Evolutionary conservation across 1,140 invertebrate genomes (phyloP).

Genomic region (Trigoniulus corallinus): DNA sequence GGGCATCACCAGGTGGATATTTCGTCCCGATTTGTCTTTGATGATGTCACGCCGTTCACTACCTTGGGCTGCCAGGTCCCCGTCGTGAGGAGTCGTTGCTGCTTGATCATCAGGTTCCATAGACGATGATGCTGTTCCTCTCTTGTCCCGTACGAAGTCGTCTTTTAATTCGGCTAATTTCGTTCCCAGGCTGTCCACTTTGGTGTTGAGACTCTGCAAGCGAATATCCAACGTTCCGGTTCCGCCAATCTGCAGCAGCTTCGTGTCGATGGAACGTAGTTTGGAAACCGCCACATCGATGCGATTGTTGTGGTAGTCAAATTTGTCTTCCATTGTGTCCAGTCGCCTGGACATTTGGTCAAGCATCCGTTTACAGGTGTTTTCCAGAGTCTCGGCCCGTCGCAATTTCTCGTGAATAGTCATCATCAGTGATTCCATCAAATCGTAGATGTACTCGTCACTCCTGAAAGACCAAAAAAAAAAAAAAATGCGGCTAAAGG

Average conservation of each 20-base stretch:
- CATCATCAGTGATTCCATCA: conserved; percentile 72
- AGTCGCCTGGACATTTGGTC: conserved; percentile 66
- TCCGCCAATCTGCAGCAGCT: conserved; percentile 17
- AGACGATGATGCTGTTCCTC: background rate
- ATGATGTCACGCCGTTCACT: conserved; percentile 6
- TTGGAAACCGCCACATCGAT: conserved; percentile 61
- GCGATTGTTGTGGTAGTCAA: conserved; percentile 65
- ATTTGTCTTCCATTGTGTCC: conserved; percentile 55
- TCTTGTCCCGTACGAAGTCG: background rate
- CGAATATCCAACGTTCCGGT: background rate
- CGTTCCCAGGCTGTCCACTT: background rate
- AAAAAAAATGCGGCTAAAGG: no score
- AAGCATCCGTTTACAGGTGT: conserved; percentile 36
- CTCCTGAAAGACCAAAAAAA: background rate
- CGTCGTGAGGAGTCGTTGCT: background rate
- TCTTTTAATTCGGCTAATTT: conserved; percentile 1
- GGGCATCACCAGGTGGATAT: background rate
- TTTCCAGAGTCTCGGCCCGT: conserved; percentile 67
- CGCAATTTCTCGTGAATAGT: conserved; percentile 70
- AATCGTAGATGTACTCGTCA: conserved; percentile 41
- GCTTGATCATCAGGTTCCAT: background rate
- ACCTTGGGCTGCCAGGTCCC: background rate
- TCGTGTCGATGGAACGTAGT: conserved; percentile 47
- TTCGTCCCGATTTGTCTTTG: background rate
- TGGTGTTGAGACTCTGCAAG: background rate